Evolutionary conservation across 2,888 invertebrate species (phyloP), one percentile per base, ranked within the genome.

Genomic region (Sesamia inferens): DNA sequence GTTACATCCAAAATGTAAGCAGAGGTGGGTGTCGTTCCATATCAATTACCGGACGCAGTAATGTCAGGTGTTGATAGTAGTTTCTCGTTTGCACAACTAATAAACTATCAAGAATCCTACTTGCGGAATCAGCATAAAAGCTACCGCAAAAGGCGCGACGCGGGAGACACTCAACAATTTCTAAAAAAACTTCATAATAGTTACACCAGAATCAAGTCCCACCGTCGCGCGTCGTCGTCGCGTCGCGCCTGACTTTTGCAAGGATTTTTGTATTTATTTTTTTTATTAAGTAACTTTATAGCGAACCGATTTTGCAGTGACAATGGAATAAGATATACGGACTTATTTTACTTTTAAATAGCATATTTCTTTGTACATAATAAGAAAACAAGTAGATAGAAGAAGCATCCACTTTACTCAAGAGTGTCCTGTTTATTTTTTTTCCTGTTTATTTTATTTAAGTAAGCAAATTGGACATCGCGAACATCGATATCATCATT

Each of bases 1-100:
- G 48, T 68, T 39, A 77, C 74, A 78, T 75, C 66, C 51, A 68
- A 68, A 79, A 71, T 61, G 71, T 74, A 63, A 68, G 71, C 54
- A 64, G 67, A 67, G 61, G 55, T 63, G 63, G 31, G 62, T 73
- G 78, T 79, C 77, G 73, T 55, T n/a, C 16, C 16, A 3, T 76
- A 70, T 79, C 76, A 14, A 16, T 71, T 19, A 75, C 65, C 62
- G 68, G 68, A 78, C 54, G 61, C 58, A 51, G 59, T 42, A 57
- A 48, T 57, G 62, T 71, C 67, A 76, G 66, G 67, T 82, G 69
- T 48, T 51, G 13, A 44, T 16, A 14, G 39, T 64, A 63, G 44
- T 67, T 61, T 54, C 16, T 62, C 59, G 61, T 61, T 74, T 63
- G 48, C 39, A 47, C 44, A 57, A 55, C 42, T 42, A 58, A 16